Conservation (phyloP, 2,113 vertebrate genomes). For the Otolemur garnettii region DNA sequence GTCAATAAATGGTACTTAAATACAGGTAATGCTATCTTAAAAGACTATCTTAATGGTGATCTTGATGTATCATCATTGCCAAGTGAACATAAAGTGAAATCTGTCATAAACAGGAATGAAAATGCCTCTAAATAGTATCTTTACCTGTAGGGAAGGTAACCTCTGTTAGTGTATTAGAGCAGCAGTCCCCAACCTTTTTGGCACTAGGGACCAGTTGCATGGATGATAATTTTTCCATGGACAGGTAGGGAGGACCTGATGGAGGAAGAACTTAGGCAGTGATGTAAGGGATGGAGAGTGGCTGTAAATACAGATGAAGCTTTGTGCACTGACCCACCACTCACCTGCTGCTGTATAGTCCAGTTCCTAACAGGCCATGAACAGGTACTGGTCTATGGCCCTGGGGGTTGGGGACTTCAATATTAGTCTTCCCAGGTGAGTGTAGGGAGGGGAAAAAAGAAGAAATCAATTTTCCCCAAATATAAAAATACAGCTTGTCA, state of each 20-base stretch:
- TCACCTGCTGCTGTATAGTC: too few species aligned
- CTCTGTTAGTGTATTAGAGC: slow-evolving; percentile 61
- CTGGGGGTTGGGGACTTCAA: too few species aligned
- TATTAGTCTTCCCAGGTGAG: slow-evolving; percentile 67
- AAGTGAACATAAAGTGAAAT: slow-evolving; percentile 72
- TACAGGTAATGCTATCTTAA: neutral
- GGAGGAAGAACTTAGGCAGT: too few species aligned
- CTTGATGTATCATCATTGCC: slow-evolving; percentile 45
- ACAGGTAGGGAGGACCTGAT: too few species aligned
- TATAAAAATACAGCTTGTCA: slow-evolving; percentile 35
- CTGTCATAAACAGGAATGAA: slow-evolving; percentile 58
- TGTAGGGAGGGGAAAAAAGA: slow-evolving; percentile 59
- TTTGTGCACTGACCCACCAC: too few species aligned
- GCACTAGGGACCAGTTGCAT: too few species aligned
- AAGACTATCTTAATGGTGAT: neutral
- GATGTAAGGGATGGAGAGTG: too few species aligned
- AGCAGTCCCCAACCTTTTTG: too few species aligned
- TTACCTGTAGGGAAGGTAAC: slow-evolving; percentile 68
- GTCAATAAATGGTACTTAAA: neutral
- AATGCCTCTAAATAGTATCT: slow-evolving; percentile 72
- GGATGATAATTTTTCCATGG: too few species aligned
- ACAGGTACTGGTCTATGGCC: too few species aligned
- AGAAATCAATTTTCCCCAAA: slow-evolving; percentile 77
- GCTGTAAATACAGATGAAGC: too few species aligned
- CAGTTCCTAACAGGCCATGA: too few species aligned